These are phyloP conservation scores for Oxyscelio sp. DNA, from an alignment of 2,888 invertebrate species.

Conservation along the genomic window DNA sequence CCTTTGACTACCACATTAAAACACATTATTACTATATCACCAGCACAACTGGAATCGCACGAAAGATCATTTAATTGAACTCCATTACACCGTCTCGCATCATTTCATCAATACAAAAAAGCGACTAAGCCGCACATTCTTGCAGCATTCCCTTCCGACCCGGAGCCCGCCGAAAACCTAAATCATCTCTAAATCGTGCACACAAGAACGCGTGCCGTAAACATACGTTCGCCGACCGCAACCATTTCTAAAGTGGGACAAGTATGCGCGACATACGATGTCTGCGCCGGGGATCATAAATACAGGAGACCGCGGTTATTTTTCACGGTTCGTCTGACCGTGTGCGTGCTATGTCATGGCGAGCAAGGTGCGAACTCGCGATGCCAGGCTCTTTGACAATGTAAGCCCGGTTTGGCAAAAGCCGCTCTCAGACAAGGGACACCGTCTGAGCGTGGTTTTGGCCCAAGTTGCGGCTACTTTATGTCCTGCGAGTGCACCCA, in stretches of 20 bases:
- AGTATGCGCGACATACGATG: background rate
- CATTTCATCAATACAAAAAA: too few relatives aligned
- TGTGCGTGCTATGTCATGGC: slow-evolving; percentile 43
- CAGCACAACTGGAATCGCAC: too few relatives aligned
- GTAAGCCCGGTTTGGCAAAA: slow-evolving; percentile 35
- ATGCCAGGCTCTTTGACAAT: slow-evolving; percentile 61
- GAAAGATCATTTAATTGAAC: too few relatives aligned
- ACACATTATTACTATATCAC: too few relatives aligned
- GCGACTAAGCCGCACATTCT: too few relatives aligned
- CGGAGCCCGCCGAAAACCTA: too few relatives aligned
- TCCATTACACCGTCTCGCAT: too few relatives aligned
- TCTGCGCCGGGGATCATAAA: background rate
- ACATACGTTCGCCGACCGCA: slow-evolving; percentile 17
- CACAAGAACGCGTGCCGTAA: background rate
- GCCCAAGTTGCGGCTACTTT: too few relatives aligned
- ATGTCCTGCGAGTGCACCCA: too few relatives aligned
- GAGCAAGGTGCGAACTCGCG: slow-evolving; percentile 56
- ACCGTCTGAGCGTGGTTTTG: slow-evolving; percentile 59
- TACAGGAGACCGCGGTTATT: slow-evolving; percentile 9
- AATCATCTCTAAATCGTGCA: too few relatives aligned
- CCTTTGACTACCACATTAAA: too few relatives aligned
- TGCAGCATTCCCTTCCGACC: too few relatives aligned
- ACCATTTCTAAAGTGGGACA: slow-evolving; percentile 39
- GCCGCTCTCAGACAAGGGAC: slow-evolving; percentile 59
- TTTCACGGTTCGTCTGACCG: slow-evolving; percentile 27